Conservation (phyloP, 2,113 vertebrate genomes). For the Leucosticte australis region DNA sequence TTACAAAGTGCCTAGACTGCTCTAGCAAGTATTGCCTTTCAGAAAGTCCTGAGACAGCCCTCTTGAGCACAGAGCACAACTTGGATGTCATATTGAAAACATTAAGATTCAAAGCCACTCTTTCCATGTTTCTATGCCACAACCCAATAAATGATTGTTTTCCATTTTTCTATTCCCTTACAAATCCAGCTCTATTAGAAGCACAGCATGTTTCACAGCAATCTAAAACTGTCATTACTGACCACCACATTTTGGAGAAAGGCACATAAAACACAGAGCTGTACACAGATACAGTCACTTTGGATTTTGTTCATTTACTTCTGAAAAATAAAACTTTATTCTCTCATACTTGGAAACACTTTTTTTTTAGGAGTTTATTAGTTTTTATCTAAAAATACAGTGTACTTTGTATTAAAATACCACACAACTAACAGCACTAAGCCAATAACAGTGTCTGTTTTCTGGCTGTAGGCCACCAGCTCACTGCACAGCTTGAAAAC, state of each 20-base stretch:
- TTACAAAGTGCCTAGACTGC: background rate
- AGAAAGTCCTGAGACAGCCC: background rate
- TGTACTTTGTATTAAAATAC: background rate
- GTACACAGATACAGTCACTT: background rate
- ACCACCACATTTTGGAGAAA: background rate
- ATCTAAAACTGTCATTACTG: background rate
- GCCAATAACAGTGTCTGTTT: background rate
- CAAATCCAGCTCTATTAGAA: slow-evolving; percentile 24
- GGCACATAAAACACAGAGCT: background rate
- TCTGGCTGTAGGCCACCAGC: background rate
- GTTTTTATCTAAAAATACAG: background rate
- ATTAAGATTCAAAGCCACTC: slow-evolving; percentile 10
- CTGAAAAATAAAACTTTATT: background rate
- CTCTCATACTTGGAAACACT: background rate
- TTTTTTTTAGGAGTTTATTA: background rate
- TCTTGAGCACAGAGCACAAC: background rate
- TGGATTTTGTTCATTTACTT: background rate
- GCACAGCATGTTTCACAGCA: slow-evolving; percentile 8
- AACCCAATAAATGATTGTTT: background rate
- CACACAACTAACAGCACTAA: background rate
- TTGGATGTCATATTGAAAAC: background rate
- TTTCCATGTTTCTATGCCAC: background rate
- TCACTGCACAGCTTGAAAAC: background rate
- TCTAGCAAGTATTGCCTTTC: background rate
- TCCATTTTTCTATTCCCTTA: slow-evolving; percentile 37